Percentiles rank a stretch among this genome's conserved stretches.
Conservation (phyloP, 2,797 vertebrate species). For the Sebastes kiyomatsui region DNA sequence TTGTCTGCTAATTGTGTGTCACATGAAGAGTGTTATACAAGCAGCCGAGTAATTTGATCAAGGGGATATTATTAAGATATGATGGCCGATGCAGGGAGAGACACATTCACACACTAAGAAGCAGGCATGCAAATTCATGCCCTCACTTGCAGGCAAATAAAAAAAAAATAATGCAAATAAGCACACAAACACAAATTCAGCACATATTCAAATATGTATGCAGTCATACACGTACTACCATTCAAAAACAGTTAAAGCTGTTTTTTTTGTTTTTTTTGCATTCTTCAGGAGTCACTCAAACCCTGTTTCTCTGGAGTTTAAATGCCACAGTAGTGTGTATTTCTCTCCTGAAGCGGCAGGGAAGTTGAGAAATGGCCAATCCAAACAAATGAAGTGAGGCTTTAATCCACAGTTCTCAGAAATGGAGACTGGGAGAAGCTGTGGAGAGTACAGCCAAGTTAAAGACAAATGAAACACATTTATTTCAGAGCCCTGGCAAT, state of each 20-base stretch:
- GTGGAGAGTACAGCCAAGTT: conserved; percentile 63
- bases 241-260: neutral
- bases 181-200: conserved; percentile 1
- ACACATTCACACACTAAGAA: neutral
- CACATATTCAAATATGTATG: conserved; percentile 10
- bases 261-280: neutral
- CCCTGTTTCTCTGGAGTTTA: conserved; percentile 35
- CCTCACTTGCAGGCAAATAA: neutral
- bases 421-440: conserved; percentile 30
- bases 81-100: conserved; percentile 13
- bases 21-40: conserved; percentile 74
- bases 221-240: neutral
- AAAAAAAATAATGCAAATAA: conserved; percentile 48
- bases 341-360: conserved; percentile 56
- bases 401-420: conserved; percentile 61
- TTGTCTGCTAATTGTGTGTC: conserved; percentile 72
- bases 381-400: conserved; percentile 60
- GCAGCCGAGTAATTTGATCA: conserved; percentile 74
- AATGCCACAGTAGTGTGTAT: conserved; percentile 51
- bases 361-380: conserved; percentile 63
- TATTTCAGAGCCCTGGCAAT: conserved; percentile 58
- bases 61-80: conserved; percentile 68
- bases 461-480: conserved; percentile 68
- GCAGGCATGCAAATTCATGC: neutral
- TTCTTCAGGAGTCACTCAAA: conserved; percentile 35